Conservation (phyloP, 2,888 invertebrate species). For the Lepetodrilus schrolli region DNA sequence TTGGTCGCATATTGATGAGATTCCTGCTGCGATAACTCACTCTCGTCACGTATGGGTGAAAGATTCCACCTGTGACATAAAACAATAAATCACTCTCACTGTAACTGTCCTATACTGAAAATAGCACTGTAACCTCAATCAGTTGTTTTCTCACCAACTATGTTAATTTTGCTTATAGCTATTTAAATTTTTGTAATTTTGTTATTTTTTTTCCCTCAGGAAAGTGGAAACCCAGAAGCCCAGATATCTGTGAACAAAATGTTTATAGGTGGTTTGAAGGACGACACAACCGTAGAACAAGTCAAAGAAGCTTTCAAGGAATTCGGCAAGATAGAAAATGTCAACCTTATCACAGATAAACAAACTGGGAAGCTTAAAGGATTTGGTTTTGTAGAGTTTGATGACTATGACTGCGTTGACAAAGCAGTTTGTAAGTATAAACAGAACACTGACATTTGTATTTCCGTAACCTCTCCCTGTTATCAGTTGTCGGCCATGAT, state of each 20-base stretch:
- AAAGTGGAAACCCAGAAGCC: conserved; percentile 79
- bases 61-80: too few species aligned
- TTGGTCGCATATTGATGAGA: too few species aligned
- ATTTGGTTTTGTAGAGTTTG: conserved; percentile 97
- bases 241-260: conserved; percentile 95
- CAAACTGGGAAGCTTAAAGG: conserved; percentile 94
- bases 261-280: conserved; percentile 94
- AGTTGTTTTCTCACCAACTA: too few species aligned
- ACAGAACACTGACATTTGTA: too few species aligned
- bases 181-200: neutral
- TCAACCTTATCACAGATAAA: conserved; percentile 92
- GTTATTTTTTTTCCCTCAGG: conserved; percentile 25
- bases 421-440: conserved; percentile 91
- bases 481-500: too few species aligned
- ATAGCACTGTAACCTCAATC: too few species aligned
- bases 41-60: too few species aligned
- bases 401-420: conserved; percentile 97
- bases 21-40: too few species aligned
- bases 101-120: too few species aligned
- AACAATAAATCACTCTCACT: too few species aligned
- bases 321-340: conserved; percentile 87
- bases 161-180: too few species aligned
- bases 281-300: conserved; percentile 93
- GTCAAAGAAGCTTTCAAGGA: conserved; percentile 77
- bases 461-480: too few species aligned